Conservation (phyloP, 2,797 vertebrate genomes). For the Babyrousa celebensis region DNA sequence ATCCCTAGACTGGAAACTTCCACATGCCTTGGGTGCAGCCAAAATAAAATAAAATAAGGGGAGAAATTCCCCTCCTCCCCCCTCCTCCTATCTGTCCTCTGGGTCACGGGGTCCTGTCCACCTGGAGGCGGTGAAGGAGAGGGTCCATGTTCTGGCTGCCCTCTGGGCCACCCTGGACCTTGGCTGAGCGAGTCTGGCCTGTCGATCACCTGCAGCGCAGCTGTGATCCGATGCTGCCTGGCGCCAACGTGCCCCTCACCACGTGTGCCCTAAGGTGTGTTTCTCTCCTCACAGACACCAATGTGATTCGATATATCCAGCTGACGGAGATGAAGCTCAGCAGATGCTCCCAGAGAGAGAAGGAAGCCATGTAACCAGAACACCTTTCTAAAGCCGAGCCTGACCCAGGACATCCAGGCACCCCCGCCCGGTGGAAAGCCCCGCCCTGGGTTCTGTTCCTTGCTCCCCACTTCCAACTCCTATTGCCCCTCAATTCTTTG, state of each 20-base stretch:
- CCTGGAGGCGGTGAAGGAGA: background rate
- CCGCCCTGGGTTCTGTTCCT: conserved; percentile 44
- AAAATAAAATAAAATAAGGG: background rate
- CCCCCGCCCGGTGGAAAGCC: conserved; percentile 71
- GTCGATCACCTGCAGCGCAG: background rate
- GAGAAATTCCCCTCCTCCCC: background rate
- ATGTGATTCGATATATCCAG: conserved; percentile 99
- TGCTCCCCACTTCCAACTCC: conserved; percentile 83
- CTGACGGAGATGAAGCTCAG: conserved; percentile 99
- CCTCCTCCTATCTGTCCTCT: background rate
- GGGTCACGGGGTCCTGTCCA: background rate
- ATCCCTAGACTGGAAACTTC: too few relatives aligned
- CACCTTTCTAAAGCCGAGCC: conserved; percentile 79
- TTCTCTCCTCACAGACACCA: conserved; percentile 95
- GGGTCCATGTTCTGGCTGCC: background rate
- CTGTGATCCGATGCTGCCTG: background rate
- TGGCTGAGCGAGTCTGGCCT: background rate
- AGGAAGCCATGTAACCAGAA: conserved; percentile 94
- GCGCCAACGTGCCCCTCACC: background rate
- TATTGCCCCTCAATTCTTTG: conserved; percentile 78
- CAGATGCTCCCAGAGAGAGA: conserved; percentile 97
- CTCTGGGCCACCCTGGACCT: background rate
- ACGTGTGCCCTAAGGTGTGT: conserved; percentile 56
- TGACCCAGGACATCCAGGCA: conserved; percentile 81
- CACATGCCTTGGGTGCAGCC: too few relatives aligned